Base-by-base conservation (phyloP, 37 sponge, comb jelly and placozoan species). In the Corticium candelabrum region DNA sequence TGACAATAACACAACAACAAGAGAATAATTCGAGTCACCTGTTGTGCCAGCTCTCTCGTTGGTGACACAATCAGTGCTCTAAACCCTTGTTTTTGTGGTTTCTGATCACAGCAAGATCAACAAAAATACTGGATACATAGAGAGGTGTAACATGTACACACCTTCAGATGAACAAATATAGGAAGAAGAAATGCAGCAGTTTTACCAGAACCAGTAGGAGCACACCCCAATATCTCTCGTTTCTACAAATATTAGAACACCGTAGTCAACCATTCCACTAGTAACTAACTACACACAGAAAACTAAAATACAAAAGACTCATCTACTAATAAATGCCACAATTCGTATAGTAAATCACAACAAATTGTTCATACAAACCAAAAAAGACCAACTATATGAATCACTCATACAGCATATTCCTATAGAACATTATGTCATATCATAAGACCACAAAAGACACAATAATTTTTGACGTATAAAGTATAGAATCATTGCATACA, bases 41-140 rank as follows among this genome's bases (percentile, higher is more conserved):
- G 99, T 69, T 87, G 88, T 15, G 99, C 94, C 30, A 97, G 83
- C 71, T 97, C 99, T 77, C 99, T 79, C n/a, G 99, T 97, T 1
- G 99, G 99, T 4, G 94, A 86, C 37, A 97, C 68, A 15, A 97
- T 78, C 15, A 97, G 77, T 3, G 99, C 94, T 40, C 99, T 68
- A 77, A 97, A 97, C 2, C 94, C 94, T 41, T 41, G 78, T 74
- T 73, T 85, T 70, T 85, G 37, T 2, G 99, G 92, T 37, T 50
- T 35, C 88, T 95, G 36, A 1, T 78, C 38, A 69, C 80, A 79
- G 30, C 32, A 68, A 72, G 33, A 79, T 43, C 38, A 15, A 21
- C 41, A 77, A 2, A 77, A 32, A 41, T 40, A 38, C 43, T 3
- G 11, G 5, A 11, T 21, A 43, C 56, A 43, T 21, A 43, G 11